Base-by-base conservation (phyloP, 2,888 invertebrate species). In the Noctua janthe region DNA sequence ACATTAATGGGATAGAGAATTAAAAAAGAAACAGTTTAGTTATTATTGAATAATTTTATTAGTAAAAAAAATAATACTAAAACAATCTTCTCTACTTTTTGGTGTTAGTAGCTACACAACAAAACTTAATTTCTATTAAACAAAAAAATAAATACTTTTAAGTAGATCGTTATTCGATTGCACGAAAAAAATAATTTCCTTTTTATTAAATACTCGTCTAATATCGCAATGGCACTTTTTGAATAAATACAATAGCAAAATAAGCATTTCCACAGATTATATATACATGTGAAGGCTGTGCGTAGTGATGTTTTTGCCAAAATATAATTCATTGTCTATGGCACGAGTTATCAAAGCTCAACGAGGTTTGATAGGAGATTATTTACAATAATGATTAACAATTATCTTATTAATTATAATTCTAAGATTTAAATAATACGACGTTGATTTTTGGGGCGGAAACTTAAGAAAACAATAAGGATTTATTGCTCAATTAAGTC, bases 21-120 rank as follows among this genome's bases (percentile, higher is more conserved):
- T 47, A 74, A 78, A 71, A 87, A 87, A 87, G 83, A 79, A 83
- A 88, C 80, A 78, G n/a, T n/a, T 59, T 83, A 82, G 88, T 39
- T 76, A 85, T 85, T 90, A 88, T 81, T 81, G 77, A 87, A 91
- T 90, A 90, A 90, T 89, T 91, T 93, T 92, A 92, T 93, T 93
- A 93, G 93, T 93, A 94, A 93, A 95, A 93, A 82, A 94, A 94
- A 93, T 93, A 94, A 92, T 94, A 92, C 91, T 92, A 91, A 93
- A 93, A 92, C 91, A 92, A 92, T 92, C 93, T 91, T 91, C 82
- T 91, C 94, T 95, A 96, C 93, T 96, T 95, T 97, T 97, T 97
- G 97, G 97, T 97, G 97, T 97, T 97, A 97, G 97, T 97, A 95
- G 91, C 93, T 95, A 94, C 92, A 93, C 91, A 94, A 95, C 92